These are phyloP conservation scores for Clupea harengus DNA, from an alignment of 2,113 vertebrate genomes.

Conservation along the genomic window DNA sequence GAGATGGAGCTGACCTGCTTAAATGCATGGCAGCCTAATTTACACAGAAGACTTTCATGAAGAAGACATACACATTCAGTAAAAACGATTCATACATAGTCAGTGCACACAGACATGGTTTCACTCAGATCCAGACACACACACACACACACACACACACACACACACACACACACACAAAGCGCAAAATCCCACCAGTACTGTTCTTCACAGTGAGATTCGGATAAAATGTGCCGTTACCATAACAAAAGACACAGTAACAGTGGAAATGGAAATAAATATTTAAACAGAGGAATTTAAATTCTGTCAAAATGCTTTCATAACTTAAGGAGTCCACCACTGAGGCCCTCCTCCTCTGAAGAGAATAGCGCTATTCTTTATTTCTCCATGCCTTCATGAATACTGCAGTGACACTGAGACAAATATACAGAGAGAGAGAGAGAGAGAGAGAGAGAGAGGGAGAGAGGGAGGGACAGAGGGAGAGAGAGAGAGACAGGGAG, in stretches of 20 bases:
- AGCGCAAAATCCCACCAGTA: neutral
- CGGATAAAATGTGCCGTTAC: slow-evolving; percentile 10
- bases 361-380: neutral
- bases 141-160: slow-evolving; percentile 22
- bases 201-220: neutral
- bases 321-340: neutral
- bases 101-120: neutral
- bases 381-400: slow-evolving; percentile 30
- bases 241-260: slow-evolving; percentile 27
- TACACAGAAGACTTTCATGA: neutral
- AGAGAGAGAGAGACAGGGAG: neutral
- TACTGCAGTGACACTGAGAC: neutral
- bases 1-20: neutral
- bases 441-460: neutral
- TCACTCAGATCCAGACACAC: neutral
- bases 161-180: slow-evolving; percentile 10
- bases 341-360: slow-evolving; percentile 11
- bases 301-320: slow-evolving; percentile 26
- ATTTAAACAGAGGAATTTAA: slow-evolving; percentile 41
- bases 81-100: neutral
- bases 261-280: slow-evolving; percentile 36
- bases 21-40: neutral
- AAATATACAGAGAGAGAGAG: neutral
- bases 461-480: slow-evolving; percentile 12
- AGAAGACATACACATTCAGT: neutral